Evolutionary conservation across 2,888 invertebrate genomes (phyloP).

Genomic region (Tetheella fluctuosa): DNA sequence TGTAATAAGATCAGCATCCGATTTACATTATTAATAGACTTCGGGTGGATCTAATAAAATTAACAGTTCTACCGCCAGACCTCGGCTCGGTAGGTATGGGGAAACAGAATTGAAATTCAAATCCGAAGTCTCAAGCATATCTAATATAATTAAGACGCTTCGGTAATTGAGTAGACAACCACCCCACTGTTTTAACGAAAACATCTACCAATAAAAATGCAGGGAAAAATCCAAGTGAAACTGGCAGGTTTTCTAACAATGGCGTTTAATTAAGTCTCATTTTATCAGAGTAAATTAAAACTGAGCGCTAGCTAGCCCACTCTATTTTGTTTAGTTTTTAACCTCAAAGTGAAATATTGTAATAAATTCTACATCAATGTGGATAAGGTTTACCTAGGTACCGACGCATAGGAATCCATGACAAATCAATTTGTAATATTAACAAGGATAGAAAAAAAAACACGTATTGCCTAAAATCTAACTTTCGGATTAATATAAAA

Average conservation of each 20-base stretch:
- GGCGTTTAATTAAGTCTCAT: neutral
- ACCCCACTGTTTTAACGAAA: constrained; percentile 52
- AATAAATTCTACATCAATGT: too few species aligned
- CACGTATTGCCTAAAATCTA: too few species aligned
- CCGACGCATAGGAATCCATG: too few species aligned
- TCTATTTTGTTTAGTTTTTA: too few species aligned
- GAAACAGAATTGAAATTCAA: constrained; percentile 77
- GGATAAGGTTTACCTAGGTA: too few species aligned
- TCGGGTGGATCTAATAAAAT: constrained; percentile 70
- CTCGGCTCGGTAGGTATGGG: constrained; percentile 42
- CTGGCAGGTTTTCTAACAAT: constrained; percentile 12
- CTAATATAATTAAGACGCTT: constrained; percentile 76
- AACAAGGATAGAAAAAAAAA: too few species aligned
- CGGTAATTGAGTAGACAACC: constrained; percentile 76
- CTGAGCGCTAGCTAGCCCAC: too few species aligned
- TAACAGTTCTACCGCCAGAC: constrained; percentile 67
- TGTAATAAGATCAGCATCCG: constrained; percentile 41
- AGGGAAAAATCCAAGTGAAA: constrained; percentile 22
- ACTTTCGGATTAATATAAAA: too few species aligned
- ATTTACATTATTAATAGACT: constrained; percentile 72
- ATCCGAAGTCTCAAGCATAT: constrained; percentile 69
- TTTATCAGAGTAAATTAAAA: neutral
- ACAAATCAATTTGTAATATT: too few species aligned
- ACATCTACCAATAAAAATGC: constrained; percentile 39
- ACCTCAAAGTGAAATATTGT: neutral